Evolutionary conservation across 2,888 invertebrate species (phyloP).

Genomic region (Protophormia terraenovae): DNA sequence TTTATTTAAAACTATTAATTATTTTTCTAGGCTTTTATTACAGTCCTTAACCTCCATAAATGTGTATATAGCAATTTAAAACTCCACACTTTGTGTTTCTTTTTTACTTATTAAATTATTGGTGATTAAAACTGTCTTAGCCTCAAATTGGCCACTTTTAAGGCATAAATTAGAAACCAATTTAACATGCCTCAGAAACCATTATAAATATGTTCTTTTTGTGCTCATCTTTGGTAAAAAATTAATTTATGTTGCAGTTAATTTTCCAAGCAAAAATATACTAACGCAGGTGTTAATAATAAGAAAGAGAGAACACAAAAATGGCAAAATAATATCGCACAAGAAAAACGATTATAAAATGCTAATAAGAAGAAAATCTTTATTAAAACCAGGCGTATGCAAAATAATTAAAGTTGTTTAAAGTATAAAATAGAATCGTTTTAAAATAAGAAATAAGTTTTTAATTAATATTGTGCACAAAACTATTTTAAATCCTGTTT

Average conservation of each 20-base stretch:
- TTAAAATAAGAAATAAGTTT: not conserved
- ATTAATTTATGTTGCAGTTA: not conserved
- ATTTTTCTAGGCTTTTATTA: no score
- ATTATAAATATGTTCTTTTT: not conserved
- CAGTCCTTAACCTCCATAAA: no score
- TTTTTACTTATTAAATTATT: no score
- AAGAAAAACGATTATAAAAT: slow-evolving; percentile 25
- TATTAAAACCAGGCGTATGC: not conserved
- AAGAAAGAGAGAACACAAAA: not conserved
- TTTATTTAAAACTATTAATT: no score
- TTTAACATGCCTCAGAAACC: not conserved
- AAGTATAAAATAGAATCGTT: not conserved
- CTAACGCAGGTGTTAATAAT: slow-evolving; percentile 12
- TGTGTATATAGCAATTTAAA: no score
- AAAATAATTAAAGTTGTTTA: not conserved
- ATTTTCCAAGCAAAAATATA: not conserved
- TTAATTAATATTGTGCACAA: no score
- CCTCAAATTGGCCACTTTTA: not conserved
- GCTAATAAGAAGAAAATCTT: slow-evolving; percentile 1
- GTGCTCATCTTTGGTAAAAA: not conserved
- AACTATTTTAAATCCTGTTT: not conserved
- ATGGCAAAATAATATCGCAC: no score
- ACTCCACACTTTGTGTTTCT: no score
- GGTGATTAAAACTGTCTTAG: no score
- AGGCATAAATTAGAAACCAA: not conserved